A percentile compares a stretch with the other conserved stretches of the same genome.
These are phyloP conservation scores for Pelodiscus sinensis DNA, from an alignment of 2,113 vertebrate species.

Conservation along the genomic window DNA sequence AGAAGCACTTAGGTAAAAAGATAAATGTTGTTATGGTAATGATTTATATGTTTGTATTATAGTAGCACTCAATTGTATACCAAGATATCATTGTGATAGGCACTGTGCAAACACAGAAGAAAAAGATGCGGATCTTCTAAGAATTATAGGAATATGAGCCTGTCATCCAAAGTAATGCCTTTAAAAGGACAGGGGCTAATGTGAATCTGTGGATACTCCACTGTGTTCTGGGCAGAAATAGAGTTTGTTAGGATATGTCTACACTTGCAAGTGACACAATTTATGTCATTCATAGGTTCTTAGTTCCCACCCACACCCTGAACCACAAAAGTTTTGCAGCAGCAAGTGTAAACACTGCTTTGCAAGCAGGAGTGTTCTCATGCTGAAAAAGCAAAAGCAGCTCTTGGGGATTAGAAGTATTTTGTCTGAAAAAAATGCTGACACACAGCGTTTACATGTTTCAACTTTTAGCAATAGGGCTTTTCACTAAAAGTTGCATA, in stretches of 20 bases:
- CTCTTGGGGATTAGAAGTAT: too few relatives aligned
- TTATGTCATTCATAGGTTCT: too few relatives aligned
- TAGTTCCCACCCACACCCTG: too few relatives aligned
- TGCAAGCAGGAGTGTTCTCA: too few relatives aligned
- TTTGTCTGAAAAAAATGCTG: too few relatives aligned
- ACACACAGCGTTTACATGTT: too few relatives aligned
- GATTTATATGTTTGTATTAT: not conserved
- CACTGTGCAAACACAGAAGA: not conserved
- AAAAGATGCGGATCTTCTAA: not conserved
- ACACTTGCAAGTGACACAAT: too few relatives aligned
- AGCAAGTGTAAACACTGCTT: too few relatives aligned
- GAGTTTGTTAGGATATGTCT: fast-evolving
- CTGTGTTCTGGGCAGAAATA: fast-evolving
- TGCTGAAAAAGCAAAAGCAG: too few relatives aligned
- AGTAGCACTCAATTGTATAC: not conserved
- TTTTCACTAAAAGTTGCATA: too few relatives aligned
- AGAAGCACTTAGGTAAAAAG: not conserved
- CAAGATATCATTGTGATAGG: not conserved
- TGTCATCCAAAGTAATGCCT: not conserved
- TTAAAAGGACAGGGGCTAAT: not conserved
- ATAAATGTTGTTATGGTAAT: not conserved
- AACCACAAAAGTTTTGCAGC: too few relatives aligned
- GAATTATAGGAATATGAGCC: not conserved
- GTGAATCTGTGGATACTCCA: not conserved
- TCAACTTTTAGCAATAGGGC: too few relatives aligned